A percentile compares a stretch with the other conserved stretches of the same genome.
Conservation (phyloP, 1,140 invertebrate species). For the Lordiphosa stackelbergi region DNA sequence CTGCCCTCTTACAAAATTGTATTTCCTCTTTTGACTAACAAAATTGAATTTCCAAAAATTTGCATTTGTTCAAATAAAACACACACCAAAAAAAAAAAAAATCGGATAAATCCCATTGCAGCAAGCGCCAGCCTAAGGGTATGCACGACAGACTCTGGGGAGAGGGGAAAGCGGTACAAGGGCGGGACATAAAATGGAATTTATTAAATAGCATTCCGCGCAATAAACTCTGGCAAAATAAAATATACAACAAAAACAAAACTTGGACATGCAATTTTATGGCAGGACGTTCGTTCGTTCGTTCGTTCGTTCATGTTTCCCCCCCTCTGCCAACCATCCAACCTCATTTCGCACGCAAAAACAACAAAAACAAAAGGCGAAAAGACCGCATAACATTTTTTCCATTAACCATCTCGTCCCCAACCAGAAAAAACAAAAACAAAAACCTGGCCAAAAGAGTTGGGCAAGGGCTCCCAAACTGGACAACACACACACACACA, state of each 20-base stretch:
- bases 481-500: too few species aligned
- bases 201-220: constrained; percentile 74
- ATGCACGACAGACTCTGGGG: not conserved
- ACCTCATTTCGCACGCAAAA: constrained; percentile 12
- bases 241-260: constrained; percentile 27
- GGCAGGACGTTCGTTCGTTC: constrained; percentile 59
- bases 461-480: constrained; percentile 5
- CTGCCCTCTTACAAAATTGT: constrained; percentile 12
- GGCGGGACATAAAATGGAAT: constrained; percentile 56
- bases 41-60: constrained; percentile 68
- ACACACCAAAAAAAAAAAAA: constrained; percentile 10
- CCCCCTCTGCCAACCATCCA: constrained; percentile 10
- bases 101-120: constrained; percentile 51
- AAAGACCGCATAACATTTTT: constrained; percentile 48
- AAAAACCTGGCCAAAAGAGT: constrained; percentile 3
- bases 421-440: constrained; percentile 5
- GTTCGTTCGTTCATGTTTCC: constrained; percentile 29
- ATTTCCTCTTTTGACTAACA: constrained; percentile 51
- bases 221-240: constrained; percentile 61
- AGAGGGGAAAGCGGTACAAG: not conserved
- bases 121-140: constrained; percentile 5
- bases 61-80: constrained; percentile 49
- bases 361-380: constrained; percentile 10
- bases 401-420: constrained; percentile 31
- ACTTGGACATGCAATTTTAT: constrained; percentile 70